Evolutionary conservation across 2,797 vertebrate species (phyloP).

Genomic region (Adelosebastes latens): DNA sequence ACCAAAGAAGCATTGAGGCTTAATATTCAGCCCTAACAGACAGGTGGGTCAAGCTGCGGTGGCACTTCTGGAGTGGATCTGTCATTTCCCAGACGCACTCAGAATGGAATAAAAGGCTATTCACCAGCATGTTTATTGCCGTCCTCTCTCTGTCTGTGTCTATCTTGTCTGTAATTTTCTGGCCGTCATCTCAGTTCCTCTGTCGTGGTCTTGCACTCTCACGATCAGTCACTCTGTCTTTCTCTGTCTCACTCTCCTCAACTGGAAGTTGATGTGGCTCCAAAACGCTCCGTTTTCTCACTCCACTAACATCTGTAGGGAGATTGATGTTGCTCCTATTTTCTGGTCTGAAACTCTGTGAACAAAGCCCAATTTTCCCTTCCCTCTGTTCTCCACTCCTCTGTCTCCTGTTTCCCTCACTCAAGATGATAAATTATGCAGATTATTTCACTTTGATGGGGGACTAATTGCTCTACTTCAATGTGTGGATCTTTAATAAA

Average conservation of each 20-base stretch:
- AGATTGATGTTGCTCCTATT: conserved; percentile 16
- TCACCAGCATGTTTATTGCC: conserved; percentile 10
- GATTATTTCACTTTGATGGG: conserved; percentile 44
- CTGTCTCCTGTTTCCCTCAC: conserved; percentile 13
- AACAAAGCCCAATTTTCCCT: conserved; percentile 37
- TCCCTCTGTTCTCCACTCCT: conserved; percentile 6
- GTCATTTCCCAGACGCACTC: background rate
- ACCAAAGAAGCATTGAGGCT: background rate
- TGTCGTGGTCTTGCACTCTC: background rate
- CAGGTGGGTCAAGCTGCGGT: background rate
- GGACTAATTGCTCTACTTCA: conserved; percentile 67
- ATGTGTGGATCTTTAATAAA: conserved; percentile 36
- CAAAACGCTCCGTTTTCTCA: conserved; percentile 11
- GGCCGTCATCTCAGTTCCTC: conserved; percentile 1
- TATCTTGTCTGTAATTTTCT: conserved; percentile 18
- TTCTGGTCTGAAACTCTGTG: conserved; percentile 28
- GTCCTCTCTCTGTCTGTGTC: background rate
- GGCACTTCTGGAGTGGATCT: background rate
- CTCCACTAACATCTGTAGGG: conserved; percentile 2
- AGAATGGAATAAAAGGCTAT: background rate
- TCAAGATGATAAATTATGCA: conserved; percentile 71
- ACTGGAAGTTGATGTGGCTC: conserved; percentile 5
- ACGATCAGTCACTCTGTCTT: background rate
- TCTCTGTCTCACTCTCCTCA: conserved; percentile 17
- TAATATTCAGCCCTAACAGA: background rate